phyloP scores from a whole-genome alignment of 2,797 vertebrate species.

The Protosalanx chinensis region DNA sequence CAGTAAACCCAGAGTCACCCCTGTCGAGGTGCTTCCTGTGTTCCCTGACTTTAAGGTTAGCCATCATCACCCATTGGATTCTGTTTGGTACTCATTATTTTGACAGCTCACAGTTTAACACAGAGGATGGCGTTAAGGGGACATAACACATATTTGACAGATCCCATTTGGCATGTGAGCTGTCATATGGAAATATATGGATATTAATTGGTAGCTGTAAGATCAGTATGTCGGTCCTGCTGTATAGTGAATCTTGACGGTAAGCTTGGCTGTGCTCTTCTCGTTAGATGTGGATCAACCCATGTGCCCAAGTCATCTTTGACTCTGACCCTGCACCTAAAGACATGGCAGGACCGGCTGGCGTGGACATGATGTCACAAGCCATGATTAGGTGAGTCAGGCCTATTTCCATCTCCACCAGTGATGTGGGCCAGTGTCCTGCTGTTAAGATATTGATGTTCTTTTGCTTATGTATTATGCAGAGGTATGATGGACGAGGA shows the following conservation, averaged over 20 bases:
- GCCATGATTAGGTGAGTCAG: slow-evolving; percentile 91
- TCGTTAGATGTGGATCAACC: slow-evolving; percentile 95
- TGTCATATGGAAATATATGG: not conserved
- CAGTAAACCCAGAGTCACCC: slow-evolving; percentile 92
- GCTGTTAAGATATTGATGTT: not conserved
- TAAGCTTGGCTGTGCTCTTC: not conserved
- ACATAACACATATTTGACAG: too few relatives aligned
- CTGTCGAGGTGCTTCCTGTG: slow-evolving; percentile 87
- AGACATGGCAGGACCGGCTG: slow-evolving; percentile 78
- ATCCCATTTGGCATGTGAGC: too few relatives aligned
- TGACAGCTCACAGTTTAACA: too few relatives aligned
- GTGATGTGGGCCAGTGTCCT: not conserved
- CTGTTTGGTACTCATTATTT: too few relatives aligned
- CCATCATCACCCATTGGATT: too few relatives aligned
- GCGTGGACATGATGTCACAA: slow-evolving; percentile 95
- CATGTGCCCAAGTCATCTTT: slow-evolving; percentile 94
- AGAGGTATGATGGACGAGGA: slow-evolving; percentile 99
- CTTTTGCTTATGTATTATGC: slow-evolving; percentile 4
- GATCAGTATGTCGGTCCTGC: not conserved
- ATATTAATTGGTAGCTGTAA: slow-evolving; percentile 1
- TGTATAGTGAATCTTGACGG: not conserved
- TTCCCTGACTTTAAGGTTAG: slow-evolving; percentile 95
- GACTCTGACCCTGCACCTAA: slow-evolving; percentile 94
- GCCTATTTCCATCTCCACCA: not conserved
- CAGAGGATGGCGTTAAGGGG: too few relatives aligned